Conservation (phyloP, 2,113 vertebrate species). For the Pseudolaguvia tuberculata region DNA sequence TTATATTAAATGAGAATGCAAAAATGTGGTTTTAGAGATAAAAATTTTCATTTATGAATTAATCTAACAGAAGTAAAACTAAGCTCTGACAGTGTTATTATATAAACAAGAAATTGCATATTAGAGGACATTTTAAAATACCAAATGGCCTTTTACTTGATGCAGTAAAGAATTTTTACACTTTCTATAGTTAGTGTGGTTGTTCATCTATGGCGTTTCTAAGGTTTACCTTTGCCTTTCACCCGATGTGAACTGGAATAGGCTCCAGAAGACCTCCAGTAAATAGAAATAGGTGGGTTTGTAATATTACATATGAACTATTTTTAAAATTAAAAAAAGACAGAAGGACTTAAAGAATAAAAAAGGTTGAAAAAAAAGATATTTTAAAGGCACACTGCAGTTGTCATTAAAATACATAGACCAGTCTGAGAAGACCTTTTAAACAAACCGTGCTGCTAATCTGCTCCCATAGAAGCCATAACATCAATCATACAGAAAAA, state of each 20-base stretch:
- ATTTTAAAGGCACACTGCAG: constrained; percentile 49
- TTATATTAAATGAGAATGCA: constrained; percentile 36
- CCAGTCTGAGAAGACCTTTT: no score
- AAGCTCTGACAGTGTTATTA: not conserved
- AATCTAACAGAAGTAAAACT: not conserved
- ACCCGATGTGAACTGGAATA: no score
- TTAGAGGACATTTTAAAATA: constrained; percentile 22
- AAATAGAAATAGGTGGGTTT: no score
- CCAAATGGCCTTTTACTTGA: no score
- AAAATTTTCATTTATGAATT: constrained; percentile 17
- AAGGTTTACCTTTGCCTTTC: no score
- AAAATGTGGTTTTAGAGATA: constrained; percentile 20
- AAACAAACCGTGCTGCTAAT: no score
- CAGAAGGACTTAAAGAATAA: no score
- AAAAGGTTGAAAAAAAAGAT: no score
- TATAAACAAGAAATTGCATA: not conserved
- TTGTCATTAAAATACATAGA: constrained; percentile 64
- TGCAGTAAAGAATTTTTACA: constrained; percentile 2
- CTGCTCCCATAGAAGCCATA: constrained; percentile 63
- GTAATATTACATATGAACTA: constrained; percentile 26
- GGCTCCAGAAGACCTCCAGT: no score
- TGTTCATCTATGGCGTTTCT: no score
- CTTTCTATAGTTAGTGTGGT: not conserved
- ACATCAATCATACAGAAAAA: constrained; percentile 65
- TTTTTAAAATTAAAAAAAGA: constrained; percentile 55